Conservation (phyloP, 2,888 invertebrate genomes). For the Bellardia bayeri region DNA sequence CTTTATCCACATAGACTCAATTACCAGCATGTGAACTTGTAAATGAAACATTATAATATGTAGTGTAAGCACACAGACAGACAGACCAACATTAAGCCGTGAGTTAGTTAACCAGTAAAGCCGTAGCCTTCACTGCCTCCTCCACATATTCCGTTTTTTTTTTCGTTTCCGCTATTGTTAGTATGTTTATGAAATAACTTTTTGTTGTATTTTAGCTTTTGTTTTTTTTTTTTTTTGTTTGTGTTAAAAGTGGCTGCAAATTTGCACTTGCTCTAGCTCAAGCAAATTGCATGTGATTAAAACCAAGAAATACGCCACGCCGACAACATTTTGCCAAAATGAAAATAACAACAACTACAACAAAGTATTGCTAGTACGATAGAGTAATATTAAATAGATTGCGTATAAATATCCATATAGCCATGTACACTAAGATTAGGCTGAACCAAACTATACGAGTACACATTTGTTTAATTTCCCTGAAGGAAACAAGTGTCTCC, state of each 20-base stretch:
- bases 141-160: slow-evolving; percentile 4
- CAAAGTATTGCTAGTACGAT: not conserved
- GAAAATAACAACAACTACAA: slow-evolving; percentile 8
- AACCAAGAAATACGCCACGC: slow-evolving; percentile 52
- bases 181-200: slow-evolving; percentile 53
- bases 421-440: slow-evolving; percentile 8
- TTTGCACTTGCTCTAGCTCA: slow-evolving; percentile 61
- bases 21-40: slow-evolving; percentile 36
- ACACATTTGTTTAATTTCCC: too few species aligned
- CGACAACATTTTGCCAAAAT: slow-evolving; percentile 40
- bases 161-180: slow-evolving; percentile 48
- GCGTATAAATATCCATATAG: slow-evolving; percentile 1
- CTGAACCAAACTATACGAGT: not conserved
- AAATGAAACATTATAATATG: slow-evolving; percentile 35
- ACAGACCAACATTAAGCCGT: not conserved
- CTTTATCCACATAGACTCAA: slow-evolving; percentile 25
- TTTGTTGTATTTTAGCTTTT: slow-evolving; percentile 38
- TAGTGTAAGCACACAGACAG: not conserved
- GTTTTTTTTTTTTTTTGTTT: slow-evolving; percentile 27
- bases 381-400: slow-evolving; percentile 21
- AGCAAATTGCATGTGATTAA: slow-evolving; percentile 65
- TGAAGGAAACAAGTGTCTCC: too few species aligned
- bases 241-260: slow-evolving; percentile 58
- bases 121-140: slow-evolving; percentile 40
- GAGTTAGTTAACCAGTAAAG: not conserved